phyloP scores from a whole-genome alignment of 2,888 invertebrate genomes.

The Cyclophora punctaria region DNA sequence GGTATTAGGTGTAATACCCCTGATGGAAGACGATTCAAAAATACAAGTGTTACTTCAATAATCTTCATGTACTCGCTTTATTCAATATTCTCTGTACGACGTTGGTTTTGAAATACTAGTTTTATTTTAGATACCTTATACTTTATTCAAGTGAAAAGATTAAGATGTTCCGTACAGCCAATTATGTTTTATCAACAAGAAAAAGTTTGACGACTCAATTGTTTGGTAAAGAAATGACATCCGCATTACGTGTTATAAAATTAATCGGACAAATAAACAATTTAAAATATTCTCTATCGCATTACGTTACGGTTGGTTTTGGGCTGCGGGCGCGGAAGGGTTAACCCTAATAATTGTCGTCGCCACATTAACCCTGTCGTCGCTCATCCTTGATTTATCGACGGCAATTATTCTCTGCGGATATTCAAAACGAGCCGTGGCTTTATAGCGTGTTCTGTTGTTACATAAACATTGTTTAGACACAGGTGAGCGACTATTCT shows the following conservation, averaged over 20 bases:
- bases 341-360: constrained; percentile 47
- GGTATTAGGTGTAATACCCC: no score
- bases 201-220: constrained; percentile 18
- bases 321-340: constrained; percentile 20
- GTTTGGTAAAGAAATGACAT: constrained; percentile 30
- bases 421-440: constrained; percentile 23
- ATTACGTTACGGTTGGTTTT: constrained; percentile 13
- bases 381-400: constrained; percentile 61
- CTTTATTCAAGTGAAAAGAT: no score
- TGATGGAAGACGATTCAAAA: no score
- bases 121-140: no score
- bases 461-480: constrained; percentile 36
- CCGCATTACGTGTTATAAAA: constrained; percentile 43
- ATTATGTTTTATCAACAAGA: neutral
- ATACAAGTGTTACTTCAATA: no score
- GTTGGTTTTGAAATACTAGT: no score
- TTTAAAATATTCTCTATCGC: neutral
- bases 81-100: no score
- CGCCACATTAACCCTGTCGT: constrained; percentile 57
- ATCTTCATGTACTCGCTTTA: no score
- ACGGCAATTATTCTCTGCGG: constrained; percentile 42
- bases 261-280: constrained; percentile 17
- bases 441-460: constrained; percentile 33
- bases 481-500: constrained; percentile 16
- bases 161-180: no score